Evolutionary conservation across 2,888 invertebrate genomes (phyloP), one percentile per base, ranked within the genome.

Genomic region (Willowsia nigromaculata): DNA sequence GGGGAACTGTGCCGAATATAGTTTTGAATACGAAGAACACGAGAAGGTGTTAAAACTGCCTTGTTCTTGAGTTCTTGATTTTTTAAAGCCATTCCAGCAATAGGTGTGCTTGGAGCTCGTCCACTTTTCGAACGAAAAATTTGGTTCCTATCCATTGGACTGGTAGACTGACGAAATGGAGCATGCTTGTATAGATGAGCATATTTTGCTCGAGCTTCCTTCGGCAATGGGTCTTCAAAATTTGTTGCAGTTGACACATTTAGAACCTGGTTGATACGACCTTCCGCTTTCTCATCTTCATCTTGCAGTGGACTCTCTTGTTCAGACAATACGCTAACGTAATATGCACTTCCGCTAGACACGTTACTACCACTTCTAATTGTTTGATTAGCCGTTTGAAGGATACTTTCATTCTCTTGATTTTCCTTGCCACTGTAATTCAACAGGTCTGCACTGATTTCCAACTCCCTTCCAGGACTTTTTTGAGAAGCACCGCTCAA

Each of bases 161-260:
- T n/a, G n/a, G n/a, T n/a, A 6, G 5, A 13, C 11, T 71, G 18
- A 43, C 25, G 43, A 40, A 74, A 50, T 1, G 74, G 74, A 7
- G 43, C 74, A n/a, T 50, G 74, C 1, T 74, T 74, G 25, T 50
- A 27, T 13, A 56, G 18, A 37, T 80, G 22, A 1, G 80, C 22
- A 25, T 56, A 80, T 22, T 80, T 80, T 22, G 37, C 37, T 6
- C 80, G 80, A 0, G 37, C 53, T 37, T 9, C 25, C 1, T 1
- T n/a, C 11, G 80, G 80, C 25, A 80, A 56, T 1, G 80, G 80
- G 22, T 80, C 80, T 59, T 80, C 80, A 22, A 25, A 56, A 15
- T 37, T 37, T 22, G 80, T 80, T 1, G 37, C 1, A 0, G 13
- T 37, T 13, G 40, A 80, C 11, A 13, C 18, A 37, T 53, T 56